Conservation (phyloP, 2,888 invertebrate species). For the Adelphocoris suturalis region DNA sequence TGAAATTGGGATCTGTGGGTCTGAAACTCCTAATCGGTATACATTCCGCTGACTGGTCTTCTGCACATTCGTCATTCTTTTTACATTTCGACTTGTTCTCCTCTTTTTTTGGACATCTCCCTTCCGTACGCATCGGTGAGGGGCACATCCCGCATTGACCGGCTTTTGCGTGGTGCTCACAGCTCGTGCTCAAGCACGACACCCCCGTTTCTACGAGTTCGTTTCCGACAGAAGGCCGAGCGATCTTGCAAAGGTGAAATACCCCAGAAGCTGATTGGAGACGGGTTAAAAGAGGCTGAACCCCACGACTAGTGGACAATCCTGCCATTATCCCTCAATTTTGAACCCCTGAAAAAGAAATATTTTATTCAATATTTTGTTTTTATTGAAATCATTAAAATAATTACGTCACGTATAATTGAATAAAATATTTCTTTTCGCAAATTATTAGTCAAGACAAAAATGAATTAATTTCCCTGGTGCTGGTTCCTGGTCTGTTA, state of each 20-base stretch:
- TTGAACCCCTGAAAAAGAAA: slow-evolving; percentile 51
- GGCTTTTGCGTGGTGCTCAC: background rate
- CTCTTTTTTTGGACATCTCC: slow-evolving; percentile 28
- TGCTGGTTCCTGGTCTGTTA: no score
- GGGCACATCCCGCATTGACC: background rate
- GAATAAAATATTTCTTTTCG: slow-evolving; percentile 34
- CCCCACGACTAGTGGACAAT: slow-evolving; percentile 25
- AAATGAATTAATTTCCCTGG: background rate
- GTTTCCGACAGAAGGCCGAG: background rate
- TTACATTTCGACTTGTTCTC: slow-evolving; percentile 32
- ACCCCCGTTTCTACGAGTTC: background rate
- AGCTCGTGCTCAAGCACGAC: background rate
- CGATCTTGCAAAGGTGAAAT: background rate
- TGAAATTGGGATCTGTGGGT: slow-evolving; percentile 43
- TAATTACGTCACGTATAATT: background rate
- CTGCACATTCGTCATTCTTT: background rate
- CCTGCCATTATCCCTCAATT: slow-evolving; percentile 41
- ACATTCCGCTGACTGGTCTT: background rate
- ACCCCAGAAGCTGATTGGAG: background rate
- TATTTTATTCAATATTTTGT: slow-evolving; percentile 15
- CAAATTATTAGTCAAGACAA: background rate
- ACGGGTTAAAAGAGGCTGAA: slow-evolving; percentile 10
- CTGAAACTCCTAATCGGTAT: slow-evolving; percentile 27
- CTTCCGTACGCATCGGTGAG: background rate
- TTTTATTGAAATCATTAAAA: background rate